Base-by-base conservation (phyloP, 2,113 vertebrate genomes). In the Ploceus nigricollis region DNA sequence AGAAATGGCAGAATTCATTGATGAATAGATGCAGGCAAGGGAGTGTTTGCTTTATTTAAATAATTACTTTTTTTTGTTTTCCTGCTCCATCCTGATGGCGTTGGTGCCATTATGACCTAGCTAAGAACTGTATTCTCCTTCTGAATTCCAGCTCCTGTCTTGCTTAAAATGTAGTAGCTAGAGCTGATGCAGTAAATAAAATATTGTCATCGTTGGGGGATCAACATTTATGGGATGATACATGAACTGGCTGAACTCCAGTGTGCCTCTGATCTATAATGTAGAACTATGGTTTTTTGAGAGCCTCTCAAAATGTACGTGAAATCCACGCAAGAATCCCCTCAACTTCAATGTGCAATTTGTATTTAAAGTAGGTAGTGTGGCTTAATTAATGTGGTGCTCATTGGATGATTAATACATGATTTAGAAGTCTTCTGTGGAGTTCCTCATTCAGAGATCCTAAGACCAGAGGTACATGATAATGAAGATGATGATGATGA, bases 181-280 rank as follows among this genome's bases (percentile, higher is more conserved):
- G 68, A 95, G 73, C 53, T 87, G 57, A 82, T 85, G 30, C 63
- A 47, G 53, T 76, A 85, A 92, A 94, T 53, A 87, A 89, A 91
- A 84, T 75, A 56, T 18, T 78, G 47, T 65, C 28, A 3, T 71
- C 53, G 84, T 65, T 44, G 45, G 76, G 42, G 39, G 50, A 79
- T 72, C 73, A 6, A 60, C 71, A n/a, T 76, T 82, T 86, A 56
- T 58, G 27, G 39, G 50, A 35, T 91, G 66, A 56, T 37, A 45
- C 18, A 0, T 19, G 53, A 60, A 45, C 61, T 79, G 53, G 40
- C 57, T 87, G 75, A 96, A 65, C 71, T 88, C 53, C 54, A 47
- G 1, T 13, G n/a, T 3, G 2, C 31, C 79, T 84, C 81, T 91
- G 77, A 68, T 79, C 37, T 83, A 37, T 70, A 86, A 71, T 44